Evolutionary conservation across 2,888 invertebrate genomes (phyloP).

Genomic region (Drosophila fulvimacula): DNA sequence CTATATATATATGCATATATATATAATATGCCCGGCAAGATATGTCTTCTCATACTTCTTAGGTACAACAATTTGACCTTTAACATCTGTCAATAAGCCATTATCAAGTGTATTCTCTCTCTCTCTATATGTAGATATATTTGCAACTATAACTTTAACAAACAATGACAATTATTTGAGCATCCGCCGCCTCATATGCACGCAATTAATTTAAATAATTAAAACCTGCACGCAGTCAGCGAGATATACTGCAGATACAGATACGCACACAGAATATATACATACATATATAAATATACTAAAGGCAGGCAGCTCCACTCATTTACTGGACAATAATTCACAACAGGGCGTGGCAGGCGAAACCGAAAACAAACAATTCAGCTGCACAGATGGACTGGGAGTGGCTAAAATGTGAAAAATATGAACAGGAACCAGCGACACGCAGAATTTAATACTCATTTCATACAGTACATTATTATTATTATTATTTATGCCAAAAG

Average conservation of each 20-base stretch:
- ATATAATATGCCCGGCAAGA: neutral
- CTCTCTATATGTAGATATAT: neutral
- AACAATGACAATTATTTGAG: neutral
- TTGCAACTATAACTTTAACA: neutral
- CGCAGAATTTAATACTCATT: neutral
- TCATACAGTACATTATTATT: neutral
- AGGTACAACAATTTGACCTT: neutral
- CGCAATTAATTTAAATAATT: conserved; percentile 54
- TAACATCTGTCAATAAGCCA: neutral
- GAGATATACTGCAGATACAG: conserved; percentile 4
- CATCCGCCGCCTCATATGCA: conserved; percentile 31
- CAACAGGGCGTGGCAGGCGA: conserved; percentile 25
- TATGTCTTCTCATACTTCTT: neutral
- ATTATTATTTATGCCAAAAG: too few species aligned
- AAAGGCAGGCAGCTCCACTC: conserved; percentile 18
- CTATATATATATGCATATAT: neutral
- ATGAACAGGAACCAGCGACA: neutral
- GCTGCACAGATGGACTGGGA: conserved; percentile 7
- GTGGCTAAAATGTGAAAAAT: conserved; percentile 15
- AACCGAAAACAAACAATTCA: conserved; percentile 1
- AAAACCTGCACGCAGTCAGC: conserved; percentile 37
- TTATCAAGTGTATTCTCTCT: neutral
- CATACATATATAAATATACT: too few species aligned
- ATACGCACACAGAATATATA: neutral
- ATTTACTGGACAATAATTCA: conserved; percentile 38